phyloP scores from a whole-genome alignment of 2,888 invertebrate genomes.

The Drosophila conformis region DNA sequence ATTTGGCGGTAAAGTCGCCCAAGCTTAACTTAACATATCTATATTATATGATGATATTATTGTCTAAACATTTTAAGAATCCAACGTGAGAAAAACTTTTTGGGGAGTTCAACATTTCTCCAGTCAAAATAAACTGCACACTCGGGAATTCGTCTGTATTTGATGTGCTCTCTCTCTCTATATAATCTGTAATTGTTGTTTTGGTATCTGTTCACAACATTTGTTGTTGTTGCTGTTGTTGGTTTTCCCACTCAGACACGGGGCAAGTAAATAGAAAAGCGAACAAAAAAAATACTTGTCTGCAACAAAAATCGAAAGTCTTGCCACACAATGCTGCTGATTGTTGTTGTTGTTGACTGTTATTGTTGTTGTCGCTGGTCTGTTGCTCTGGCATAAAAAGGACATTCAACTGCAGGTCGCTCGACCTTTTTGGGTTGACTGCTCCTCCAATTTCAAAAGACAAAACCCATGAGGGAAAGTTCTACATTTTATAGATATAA shows the following conservation, averaged over 20 bases:
- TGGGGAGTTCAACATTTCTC: constrained; percentile 13
- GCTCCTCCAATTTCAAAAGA: constrained; percentile 32
- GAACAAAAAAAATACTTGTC: constrained; percentile 5
- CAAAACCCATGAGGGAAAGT: constrained; percentile 1
- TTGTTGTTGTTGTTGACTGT: constrained; percentile 8
- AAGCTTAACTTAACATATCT: background rate
- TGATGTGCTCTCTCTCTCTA: background rate
- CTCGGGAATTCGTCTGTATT: background rate
- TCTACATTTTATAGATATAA: background rate
- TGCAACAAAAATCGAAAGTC: constrained; percentile 54
- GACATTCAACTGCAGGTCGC: constrained; percentile 70
- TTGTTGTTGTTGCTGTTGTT: constrained; percentile 4
- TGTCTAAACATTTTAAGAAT: background rate
- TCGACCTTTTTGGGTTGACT: constrained; percentile 33
- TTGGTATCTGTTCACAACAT: constrained; percentile 43
- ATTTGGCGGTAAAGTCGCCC: background rate
- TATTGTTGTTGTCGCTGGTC: constrained; percentile 31
- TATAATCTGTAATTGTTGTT: constrained; percentile 10
- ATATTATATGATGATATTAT: background rate
- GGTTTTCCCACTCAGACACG: background rate
- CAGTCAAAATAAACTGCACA: constrained; percentile 29
- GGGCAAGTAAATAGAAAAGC: constrained; percentile 18
- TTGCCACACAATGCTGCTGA: constrained; percentile 26
- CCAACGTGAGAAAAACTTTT: background rate
- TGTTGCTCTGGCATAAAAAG: constrained; percentile 62